These are phyloP conservation scores for Neodiprion lecontei DNA, from an alignment of 1,140 invertebrate species.

Conservation along the genomic window DNA sequence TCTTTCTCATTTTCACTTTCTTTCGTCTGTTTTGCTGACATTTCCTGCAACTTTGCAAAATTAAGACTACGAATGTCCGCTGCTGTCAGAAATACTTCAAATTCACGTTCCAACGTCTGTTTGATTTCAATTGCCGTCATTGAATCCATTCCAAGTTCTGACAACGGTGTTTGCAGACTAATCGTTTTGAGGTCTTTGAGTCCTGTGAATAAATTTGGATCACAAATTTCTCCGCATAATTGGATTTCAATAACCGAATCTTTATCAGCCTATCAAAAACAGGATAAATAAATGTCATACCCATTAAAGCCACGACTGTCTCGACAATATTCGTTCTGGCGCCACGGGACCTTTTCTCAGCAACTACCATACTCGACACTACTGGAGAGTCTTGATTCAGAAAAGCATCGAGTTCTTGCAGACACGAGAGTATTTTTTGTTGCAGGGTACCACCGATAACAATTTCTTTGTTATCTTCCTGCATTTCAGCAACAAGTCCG, in stretches of 20 bases:
- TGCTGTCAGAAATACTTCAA: slow-evolving; percentile 72
- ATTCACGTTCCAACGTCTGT: slow-evolving; percentile 77
- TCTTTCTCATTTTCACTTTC: slow-evolving; percentile 32
- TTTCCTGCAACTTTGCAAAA: slow-evolving; percentile 64
- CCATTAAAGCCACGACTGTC: slow-evolving; percentile 59
- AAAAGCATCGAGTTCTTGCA: slow-evolving; percentile 63
- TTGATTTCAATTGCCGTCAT: slow-evolving; percentile 85
- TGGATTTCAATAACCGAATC: too few species aligned
- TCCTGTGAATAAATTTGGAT: slow-evolving; percentile 39
- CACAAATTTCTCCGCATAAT: background rate
- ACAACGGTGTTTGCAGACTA: slow-evolving; percentile 69
- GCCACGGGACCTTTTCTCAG: slow-evolving; percentile 60
- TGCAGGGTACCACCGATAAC: slow-evolving; percentile 70
- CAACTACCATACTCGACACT: slow-evolving; percentile 70
- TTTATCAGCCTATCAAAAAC: too few species aligned
- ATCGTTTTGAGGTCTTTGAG: slow-evolving; percentile 64
- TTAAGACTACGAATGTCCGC: slow-evolving; percentile 73
- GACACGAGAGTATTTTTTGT: slow-evolving; percentile 73
- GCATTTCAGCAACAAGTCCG: slow-evolving; percentile 67
- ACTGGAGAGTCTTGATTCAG: slow-evolving; percentile 65
- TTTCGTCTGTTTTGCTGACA: slow-evolving; percentile 41
- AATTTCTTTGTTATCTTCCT: slow-evolving; percentile 69
- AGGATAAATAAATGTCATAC: slow-evolving; percentile 32
- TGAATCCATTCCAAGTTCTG: slow-evolving; percentile 82
- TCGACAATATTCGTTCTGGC: slow-evolving; percentile 51